Conservation (phyloP, 2,797 vertebrate species). For the Hippopotamyrus pictus region DNA sequence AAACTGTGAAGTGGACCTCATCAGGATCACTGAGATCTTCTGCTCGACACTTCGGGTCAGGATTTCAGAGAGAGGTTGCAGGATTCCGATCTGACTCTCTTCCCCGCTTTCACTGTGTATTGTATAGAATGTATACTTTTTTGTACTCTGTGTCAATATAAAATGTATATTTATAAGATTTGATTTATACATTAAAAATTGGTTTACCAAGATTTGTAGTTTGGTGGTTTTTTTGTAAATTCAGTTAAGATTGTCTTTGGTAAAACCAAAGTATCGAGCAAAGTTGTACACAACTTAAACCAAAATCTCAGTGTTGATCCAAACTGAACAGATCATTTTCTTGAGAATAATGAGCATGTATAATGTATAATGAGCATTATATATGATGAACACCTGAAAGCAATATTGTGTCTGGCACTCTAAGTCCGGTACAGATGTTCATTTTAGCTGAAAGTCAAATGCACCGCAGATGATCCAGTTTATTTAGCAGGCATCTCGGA, state of each 20-base stretch:
- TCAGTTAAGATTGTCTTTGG: neutral
- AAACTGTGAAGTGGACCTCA: conserved; percentile 19
- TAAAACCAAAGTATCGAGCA: neutral
- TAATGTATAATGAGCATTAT: neutral
- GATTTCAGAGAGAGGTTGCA: neutral
- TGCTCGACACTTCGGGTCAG: neutral
- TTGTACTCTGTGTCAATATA: conserved; percentile 29
- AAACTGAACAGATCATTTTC: neutral
- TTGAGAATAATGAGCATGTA: neutral
- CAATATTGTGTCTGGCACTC: neutral
- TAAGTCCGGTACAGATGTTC: neutral
- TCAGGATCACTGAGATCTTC: neutral
- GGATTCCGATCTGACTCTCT: neutral
- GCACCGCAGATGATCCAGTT: neutral
- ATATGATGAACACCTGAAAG: neutral
- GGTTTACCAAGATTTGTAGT: conserved; percentile 15
- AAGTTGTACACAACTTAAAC: neutral
- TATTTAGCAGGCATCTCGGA: neutral
- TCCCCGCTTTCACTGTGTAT: conserved; percentile 18
- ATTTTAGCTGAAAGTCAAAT: neutral
- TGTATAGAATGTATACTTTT: conserved; percentile 29
- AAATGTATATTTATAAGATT: conserved; percentile 30
- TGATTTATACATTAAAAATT: conserved; percentile 30
- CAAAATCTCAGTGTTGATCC: neutral
- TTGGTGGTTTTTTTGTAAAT: neutral